These are phyloP conservation scores for Poeciliopsis paucimaculata DNA, from an alignment of 2,797 vertebrate species.

Conservation along the genomic window DNA sequence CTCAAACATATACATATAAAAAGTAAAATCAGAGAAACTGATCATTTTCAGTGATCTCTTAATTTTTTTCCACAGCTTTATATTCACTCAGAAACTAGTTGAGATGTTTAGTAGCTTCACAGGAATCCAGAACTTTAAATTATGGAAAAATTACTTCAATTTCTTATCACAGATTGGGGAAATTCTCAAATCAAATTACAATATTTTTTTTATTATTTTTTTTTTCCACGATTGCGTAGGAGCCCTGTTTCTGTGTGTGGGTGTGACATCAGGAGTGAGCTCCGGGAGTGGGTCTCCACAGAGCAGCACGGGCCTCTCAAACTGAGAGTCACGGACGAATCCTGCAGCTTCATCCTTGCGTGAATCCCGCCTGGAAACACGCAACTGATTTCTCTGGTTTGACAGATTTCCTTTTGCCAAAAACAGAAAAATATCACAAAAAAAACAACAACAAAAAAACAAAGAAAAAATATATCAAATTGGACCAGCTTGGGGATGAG, in stretches of 20 bases:
- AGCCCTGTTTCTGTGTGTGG: conserved; percentile 37
- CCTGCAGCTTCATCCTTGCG: conserved; percentile 43
- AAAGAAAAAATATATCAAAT: conserved; percentile 37
- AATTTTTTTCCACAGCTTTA: too few species aligned
- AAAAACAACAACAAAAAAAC: background rate
- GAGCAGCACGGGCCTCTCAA: conserved; percentile 64
- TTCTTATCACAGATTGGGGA: background rate
- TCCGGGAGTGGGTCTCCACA: conserved; percentile 75
- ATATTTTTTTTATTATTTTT: background rate
- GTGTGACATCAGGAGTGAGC: conserved; percentile 65
- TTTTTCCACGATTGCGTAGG: background rate
- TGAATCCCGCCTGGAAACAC: conserved; percentile 57
- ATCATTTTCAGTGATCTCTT: too few species aligned
- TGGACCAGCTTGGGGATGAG: conserved; percentile 62
- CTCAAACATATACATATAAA: too few species aligned
- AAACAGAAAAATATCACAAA: conserved; percentile 46
- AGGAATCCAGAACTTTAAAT: background rate
- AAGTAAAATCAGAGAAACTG: too few species aligned
- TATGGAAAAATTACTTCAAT: background rate
- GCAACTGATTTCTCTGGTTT: conserved; percentile 73
- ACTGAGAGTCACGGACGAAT: conserved; percentile 47
- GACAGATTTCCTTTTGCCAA: conserved; percentile 78
- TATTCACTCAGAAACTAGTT: background rate
- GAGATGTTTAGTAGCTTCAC: background rate
- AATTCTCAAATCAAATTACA: background rate